phyloP scores from a whole-genome alignment of 1,140 invertebrate species.

The Mercenaria mercenaria region DNA sequence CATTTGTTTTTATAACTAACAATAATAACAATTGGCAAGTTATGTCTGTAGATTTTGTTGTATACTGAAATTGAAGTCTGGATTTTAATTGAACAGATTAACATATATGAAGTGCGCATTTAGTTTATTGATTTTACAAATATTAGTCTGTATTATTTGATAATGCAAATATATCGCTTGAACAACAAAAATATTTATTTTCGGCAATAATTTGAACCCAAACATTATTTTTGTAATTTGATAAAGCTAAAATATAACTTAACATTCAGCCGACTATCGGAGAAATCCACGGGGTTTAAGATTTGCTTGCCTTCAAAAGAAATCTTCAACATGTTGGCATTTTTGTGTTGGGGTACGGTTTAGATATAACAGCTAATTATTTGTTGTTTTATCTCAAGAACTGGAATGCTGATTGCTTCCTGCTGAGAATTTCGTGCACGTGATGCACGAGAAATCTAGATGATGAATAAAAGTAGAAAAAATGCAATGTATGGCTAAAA shows the following conservation, averaged over 20 bases:
- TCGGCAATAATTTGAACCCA: constrained; percentile 46
- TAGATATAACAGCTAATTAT: constrained; percentile 50
- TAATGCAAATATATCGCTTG: constrained; percentile 53
- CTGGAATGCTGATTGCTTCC: constrained; percentile 38
- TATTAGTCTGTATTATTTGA: constrained; percentile 47
- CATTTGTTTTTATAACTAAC: no score
- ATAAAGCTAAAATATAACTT: constrained; percentile 17
- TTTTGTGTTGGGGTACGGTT: constrained; percentile 3
- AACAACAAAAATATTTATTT: constrained; percentile 61
- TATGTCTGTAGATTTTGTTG: no score
- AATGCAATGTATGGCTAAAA: background rate
- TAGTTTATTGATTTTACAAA: background rate
- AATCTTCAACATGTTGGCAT: constrained; percentile 31
- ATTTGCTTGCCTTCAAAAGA: constrained; percentile 24
- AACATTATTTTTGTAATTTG: constrained; percentile 58
- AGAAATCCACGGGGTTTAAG: constrained; percentile 22
- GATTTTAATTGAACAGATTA: no score
- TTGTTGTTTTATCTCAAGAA: constrained; percentile 35
- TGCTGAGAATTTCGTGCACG: constrained; percentile 42
- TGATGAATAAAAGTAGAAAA: background rate
- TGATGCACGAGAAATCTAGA: constrained; percentile 11
- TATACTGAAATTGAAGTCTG: no score
- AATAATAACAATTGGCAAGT: no score
- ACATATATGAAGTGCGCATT: no score
- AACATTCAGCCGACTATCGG: background rate